Evolutionary conservation across 2,113 vertebrate genomes (phyloP).

Genomic region (Glareola pratincola): DNA sequence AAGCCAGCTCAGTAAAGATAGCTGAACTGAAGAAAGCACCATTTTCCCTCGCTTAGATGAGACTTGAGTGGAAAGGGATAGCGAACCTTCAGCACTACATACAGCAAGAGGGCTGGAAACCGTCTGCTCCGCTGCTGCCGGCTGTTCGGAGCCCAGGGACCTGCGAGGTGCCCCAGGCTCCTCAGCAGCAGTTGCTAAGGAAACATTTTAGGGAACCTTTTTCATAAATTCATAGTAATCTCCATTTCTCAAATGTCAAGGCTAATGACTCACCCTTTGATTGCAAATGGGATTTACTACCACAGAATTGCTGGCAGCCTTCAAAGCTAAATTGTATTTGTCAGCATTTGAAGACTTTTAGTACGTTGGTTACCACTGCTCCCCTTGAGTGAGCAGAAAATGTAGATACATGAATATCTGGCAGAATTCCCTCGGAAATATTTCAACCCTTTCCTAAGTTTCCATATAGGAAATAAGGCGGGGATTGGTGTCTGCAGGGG

Average conservation of each 20-base stretch:
- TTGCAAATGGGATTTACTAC: constrained; percentile 75
- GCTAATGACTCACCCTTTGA: constrained; percentile 76
- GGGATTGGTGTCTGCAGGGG: not conserved
- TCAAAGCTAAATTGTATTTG: constrained; percentile 75
- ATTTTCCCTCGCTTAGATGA: not conserved
- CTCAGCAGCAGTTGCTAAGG: constrained; percentile 73
- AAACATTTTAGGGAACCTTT: constrained; percentile 75
- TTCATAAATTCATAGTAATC: constrained; percentile 76
- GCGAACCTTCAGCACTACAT: not conserved
- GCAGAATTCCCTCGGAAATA: constrained; percentile 38
- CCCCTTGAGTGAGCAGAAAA: constrained; percentile 64
- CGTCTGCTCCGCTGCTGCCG: not conserved
- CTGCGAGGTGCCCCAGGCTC: constrained; percentile 54
- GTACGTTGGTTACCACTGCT: constrained; percentile 53
- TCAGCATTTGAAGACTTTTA: constrained; percentile 75
- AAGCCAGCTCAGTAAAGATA: not conserved
- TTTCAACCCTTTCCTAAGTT: constrained; percentile 26
- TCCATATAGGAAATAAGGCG: not conserved
- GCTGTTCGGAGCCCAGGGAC: constrained; percentile 55
- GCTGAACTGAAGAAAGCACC: not conserved
- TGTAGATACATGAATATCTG: constrained; percentile 59
- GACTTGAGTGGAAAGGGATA: not conserved
- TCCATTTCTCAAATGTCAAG: constrained; percentile 76
- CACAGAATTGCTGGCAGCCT: constrained; percentile 75
- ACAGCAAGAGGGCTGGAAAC: constrained; percentile 14